Evolutionary conservation across 2,797 vertebrate species (phyloP).

Genomic region (Zonotrichia albicollis): DNA sequence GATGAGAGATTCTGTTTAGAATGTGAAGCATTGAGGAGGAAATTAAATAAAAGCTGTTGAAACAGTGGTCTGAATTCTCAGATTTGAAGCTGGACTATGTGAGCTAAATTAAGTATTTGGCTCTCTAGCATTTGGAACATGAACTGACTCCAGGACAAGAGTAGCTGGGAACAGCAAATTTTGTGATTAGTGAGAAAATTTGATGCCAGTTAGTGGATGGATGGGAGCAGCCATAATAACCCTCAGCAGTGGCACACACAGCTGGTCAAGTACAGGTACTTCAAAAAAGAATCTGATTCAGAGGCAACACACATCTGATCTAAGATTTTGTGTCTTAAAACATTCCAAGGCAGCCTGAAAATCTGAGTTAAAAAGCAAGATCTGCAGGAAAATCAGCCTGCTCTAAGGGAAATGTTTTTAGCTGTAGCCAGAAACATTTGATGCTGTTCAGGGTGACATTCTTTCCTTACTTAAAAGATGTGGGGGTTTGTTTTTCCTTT

Average conservation of each 20-base stretch:
- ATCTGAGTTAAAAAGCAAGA: not conserved
- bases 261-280: not conserved
- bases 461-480: not conserved
- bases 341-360: not conserved
- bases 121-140: constrained; percentile 5
- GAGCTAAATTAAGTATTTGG: constrained; percentile 56
- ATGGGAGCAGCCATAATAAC: not conserved
- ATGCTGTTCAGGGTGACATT: not conserved
- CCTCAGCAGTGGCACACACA: not conserved
- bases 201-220: constrained; percentile 33
- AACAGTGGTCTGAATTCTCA: constrained; percentile 65
- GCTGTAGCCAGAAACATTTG: not conserved
- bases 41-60: constrained; percentile 75
- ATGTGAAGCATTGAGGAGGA: constrained; percentile 65
- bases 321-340: not conserved
- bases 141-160: constrained; percentile 28
- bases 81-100: constrained; percentile 48
- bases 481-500: not conserved
- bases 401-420: not conserved
- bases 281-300: not conserved
- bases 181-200: constrained; percentile 46
- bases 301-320: not conserved
- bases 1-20: not conserved
- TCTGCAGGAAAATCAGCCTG: not conserved
- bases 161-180: constrained; percentile 53